Evolutionary conservation across 2,113 vertebrate species (phyloP).

Genomic region (Paratilapia polleni): DNA sequence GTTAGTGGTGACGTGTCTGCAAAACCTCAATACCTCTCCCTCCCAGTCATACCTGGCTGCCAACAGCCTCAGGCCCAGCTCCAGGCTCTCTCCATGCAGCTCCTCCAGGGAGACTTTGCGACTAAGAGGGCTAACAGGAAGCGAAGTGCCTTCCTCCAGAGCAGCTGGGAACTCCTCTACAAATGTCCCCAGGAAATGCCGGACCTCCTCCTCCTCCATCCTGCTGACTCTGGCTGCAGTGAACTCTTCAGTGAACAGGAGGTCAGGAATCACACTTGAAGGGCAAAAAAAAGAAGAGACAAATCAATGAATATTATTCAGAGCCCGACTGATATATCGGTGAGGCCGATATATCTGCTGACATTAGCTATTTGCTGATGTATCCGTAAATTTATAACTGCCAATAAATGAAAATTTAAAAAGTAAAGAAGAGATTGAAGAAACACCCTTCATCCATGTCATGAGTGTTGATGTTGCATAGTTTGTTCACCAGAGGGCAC

Average conservation of each 20-base stretch:
- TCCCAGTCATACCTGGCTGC: constrained; percentile 77
- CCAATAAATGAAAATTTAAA: too few species aligned
- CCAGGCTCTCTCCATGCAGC: constrained; percentile 83
- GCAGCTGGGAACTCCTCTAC: constrained; percentile 82
- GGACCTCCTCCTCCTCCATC: constrained; percentile 68
- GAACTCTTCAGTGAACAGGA: not conserved
- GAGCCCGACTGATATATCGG: too few species aligned
- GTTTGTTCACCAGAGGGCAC: too few species aligned
- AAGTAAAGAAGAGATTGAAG: too few species aligned
- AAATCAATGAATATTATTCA: too few species aligned
- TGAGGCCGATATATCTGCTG: too few species aligned
- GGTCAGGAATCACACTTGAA: not conserved
- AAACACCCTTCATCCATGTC: too few species aligned
- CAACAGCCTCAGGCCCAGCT: constrained; percentile 82
- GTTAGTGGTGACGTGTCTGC: too few species aligned
- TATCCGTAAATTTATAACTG: too few species aligned
- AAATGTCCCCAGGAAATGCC: constrained; percentile 76
- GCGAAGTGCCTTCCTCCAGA: constrained; percentile 68
- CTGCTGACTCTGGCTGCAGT: constrained; percentile 5
- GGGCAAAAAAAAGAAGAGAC: too few species aligned
- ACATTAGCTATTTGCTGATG: too few species aligned
- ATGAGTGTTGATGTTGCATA: too few species aligned
- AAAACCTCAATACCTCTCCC: not conserved
- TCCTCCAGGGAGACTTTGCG: constrained; percentile 79
- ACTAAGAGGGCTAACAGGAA: constrained; percentile 80